Base-by-base conservation (phyloP, 2,888 invertebrate genomes). In the Xestia sexstrigata region DNA sequence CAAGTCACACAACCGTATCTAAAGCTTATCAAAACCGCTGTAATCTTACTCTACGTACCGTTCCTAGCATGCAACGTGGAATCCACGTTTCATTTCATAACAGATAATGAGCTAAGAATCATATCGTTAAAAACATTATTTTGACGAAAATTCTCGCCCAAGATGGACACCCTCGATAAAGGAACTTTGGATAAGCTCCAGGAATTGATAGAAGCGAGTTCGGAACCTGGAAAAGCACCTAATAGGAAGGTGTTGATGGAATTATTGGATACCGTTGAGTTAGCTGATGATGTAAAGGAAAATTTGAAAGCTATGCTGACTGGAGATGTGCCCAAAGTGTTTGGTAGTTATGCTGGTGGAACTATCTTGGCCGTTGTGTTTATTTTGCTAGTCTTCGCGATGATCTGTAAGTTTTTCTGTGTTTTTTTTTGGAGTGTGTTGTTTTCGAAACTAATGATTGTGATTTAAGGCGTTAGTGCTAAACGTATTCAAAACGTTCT, bases 241-340 rank as follows among this genome's bases (percentile, higher is more conserved):
- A 96, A 97, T 1, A 90, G 96, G 2, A 97, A 97, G 42, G 96
- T 97, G 62, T 90, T 98, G 1, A 89, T 98, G 80, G 96, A 97
- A 65, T 93, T 97, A 91, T 92, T 98, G 39, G 97, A 98, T 35
- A 91, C 95, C 0, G 95, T 97, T 88, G 97, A 97, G 4, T 90
- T 98, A 4, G 94, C 97, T 70, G 98, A 98, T 9, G 97, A 97
- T 39, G 97, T 97, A 72, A 97, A 97, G 83, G 97, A 97, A n/a
- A 96, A 95, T 73, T 88, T 98, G 35, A 96, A 95, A 75, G 94
- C 94, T 2, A 95, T 97, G 90, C 89, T 98, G 69, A 92, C 95
- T 0, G 97, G 95, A 0, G 94, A 96, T 66, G 93, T 94, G 70
- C 96, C 93, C 0, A 93, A 92, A 87, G 93, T 95, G 2, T 93